A percentile compares a stretch with the other conserved stretches of the same genome.
phyloP scores from a whole-genome alignment of 2,888 invertebrate species.

The Rapana venosa region DNA sequence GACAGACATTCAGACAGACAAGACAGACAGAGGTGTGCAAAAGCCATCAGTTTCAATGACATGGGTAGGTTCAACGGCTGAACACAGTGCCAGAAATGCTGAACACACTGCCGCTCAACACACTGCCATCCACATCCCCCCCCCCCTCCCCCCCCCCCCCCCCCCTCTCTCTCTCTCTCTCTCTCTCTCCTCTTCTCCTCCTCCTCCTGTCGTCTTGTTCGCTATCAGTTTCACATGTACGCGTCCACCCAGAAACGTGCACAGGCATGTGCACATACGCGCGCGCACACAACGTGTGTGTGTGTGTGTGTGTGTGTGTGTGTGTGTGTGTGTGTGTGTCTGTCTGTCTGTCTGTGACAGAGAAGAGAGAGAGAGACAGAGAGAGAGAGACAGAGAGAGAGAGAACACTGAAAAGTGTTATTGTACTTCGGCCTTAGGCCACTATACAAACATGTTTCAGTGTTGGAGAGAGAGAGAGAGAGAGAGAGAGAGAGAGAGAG shows the following conservation, averaged over 20 bases:
- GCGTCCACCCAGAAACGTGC: too few species aligned
- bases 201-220: too few species aligned
- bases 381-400: not conserved
- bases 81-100: not conserved
- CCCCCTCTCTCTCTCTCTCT: not conserved
- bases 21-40: too few species aligned
- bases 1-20: too few species aligned
- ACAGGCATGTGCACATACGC: too few species aligned
- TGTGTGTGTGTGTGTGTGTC: not conserved
- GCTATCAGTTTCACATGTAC: too few species aligned
- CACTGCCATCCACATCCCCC: not conserved
- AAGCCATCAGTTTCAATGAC: too few species aligned
- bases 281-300: not conserved
- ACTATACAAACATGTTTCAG: too few species aligned
- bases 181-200: too few species aligned
- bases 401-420: too few species aligned
- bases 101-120: too few species aligned
- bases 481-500: constrained; percentile 9
- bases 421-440: too few species aligned
- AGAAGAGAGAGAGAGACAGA: constrained; percentile 20
- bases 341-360: not conserved
- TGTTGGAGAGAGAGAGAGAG: not conserved
- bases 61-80: not conserved
- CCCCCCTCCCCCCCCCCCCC: not conserved
- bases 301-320: constrained; percentile 25